phyloP scores from a whole-genome alignment of 2,113 vertebrate genomes.

The Erpornis zantholeuca region DNA sequence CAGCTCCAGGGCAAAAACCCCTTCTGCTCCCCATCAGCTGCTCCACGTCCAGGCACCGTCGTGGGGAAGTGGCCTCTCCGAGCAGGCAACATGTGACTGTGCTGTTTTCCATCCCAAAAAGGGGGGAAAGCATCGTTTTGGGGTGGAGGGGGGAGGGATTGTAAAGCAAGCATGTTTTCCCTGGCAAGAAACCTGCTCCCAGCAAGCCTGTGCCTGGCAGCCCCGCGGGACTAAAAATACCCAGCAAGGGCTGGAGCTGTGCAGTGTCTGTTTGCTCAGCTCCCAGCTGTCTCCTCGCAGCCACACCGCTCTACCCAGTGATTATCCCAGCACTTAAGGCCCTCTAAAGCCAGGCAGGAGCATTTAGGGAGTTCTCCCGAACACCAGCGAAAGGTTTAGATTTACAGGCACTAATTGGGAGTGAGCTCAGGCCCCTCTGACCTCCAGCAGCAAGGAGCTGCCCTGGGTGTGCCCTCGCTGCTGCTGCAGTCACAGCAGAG shows the following conservation, averaged over 20 bases:
- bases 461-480: not conserved
- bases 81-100: not conserved
- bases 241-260: not conserved
- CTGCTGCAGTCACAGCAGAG: not conserved
- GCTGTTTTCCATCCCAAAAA: not conserved
- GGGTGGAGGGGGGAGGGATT: not conserved
- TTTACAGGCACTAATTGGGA: not conserved
- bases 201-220: constrained; percentile 35
- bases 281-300: constrained; percentile 25
- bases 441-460: not conserved
- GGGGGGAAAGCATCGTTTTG: not conserved
- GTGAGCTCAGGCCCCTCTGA: not conserved
- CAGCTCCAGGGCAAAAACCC: not conserved
- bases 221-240: constrained; percentile 43
- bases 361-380: not conserved
- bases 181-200: constrained; percentile 1
- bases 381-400: not conserved
- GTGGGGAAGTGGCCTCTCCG: accelerated
- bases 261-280: constrained; percentile 5
- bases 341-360: not conserved
- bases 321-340: constrained; percentile 8
- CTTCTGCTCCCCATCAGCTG: not conserved
- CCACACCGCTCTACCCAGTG: not conserved
- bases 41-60: accelerated
- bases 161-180: not conserved